Base-by-base conservation (phyloP, 2,113 vertebrate species). In the Ramphastos sulfuratus region DNA sequence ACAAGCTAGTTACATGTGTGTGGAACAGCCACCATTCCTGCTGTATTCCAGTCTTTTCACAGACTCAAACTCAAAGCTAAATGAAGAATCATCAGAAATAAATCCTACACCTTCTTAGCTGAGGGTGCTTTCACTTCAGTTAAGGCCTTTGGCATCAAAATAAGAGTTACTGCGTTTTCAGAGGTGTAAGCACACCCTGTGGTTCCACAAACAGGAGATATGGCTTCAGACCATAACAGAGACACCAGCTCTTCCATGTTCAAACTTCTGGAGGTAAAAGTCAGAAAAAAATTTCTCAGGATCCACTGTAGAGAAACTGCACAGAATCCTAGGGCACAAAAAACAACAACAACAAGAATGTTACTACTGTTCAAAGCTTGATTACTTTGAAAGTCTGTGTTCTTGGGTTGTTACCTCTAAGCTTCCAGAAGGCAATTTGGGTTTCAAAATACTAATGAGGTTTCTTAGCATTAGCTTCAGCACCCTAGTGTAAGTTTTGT, bases 1-100 rank as follows among this genome's bases (percentile, higher is more conserved):
- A 15, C 0, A 0, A n/a, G n/a, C 37, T 15, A 69, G 31, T 23
- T 31, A 42, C 2, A 0, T 23, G 39, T 59, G 30, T 31, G 74
- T 78, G 44, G 23, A 84, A 31, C 30, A 75, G 39, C 37, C 50
- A 27, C 1, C 1, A 8, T 35, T 69, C 25, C 83, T 83, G 44
- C 20, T 67, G 10, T 3, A 7, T 65, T 81, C 75, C 58, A 50
- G 20, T 8, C 42, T 59, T 42, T 84, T 44, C 4, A 2, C 7
- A 50, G 66, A 27, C 14, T 30, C 15, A 20, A 33, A 21, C 23
- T 65, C 28, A 61, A 70, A 61, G 23, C 15, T 39, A 46, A 87
- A 44, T 4, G 31, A 77, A 55, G 42, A 92, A 31, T 55, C 20
- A 20, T 64, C 31, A 85, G 24, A 72, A 72, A 67, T 72, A 16